Base-by-base conservation (phyloP, 2,888 invertebrate species). In the Oeneis ivallda region DNA sequence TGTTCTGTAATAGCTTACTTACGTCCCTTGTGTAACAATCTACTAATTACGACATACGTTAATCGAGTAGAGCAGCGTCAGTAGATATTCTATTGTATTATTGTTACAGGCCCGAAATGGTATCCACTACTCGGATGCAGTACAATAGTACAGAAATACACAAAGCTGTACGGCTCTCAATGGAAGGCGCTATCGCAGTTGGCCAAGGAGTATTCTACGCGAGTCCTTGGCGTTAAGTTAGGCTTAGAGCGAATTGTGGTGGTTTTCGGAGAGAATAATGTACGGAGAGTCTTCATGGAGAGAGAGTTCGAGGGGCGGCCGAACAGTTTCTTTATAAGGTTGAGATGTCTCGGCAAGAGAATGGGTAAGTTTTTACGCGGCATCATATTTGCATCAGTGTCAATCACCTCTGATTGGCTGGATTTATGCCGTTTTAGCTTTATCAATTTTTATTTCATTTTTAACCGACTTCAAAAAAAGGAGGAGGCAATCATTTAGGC, bases 251-350 rank as follows among this genome's bases (percentile, higher is more conserved):
- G 92, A 45, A 80, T 95, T 0, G 93, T 95, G 0, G 86, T 94
- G 0, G 93, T 95, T 2, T 94, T 93, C 37, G 94, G 94, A 1
- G 85, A 93, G 45, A 92, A 93, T 57, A 92, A 94, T 58, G 92
- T 95, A 5, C 93, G 92, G 57, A 93, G 94, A 77, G 93, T 94
- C 10, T 91, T 95, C 53, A 88, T 89, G 1, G 89, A 92, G 15
- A 93, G 93, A 17, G 94, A 94, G 67, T 95, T 95, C 74, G 94
- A 95, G 75, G 95, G 95, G 0, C 89, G 96, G 67, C 96, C 96
- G 0, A 93, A 95, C 73, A 95, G 93, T 41, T 95, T 95, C 76
- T 94, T 95, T 76, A 93, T 94, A 72, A 89, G 93, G 71, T 81
- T 95, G 64, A 89, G 96, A 64, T 93, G 95, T 34, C 93, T 95